Conservation (phyloP, 2,113 vertebrate genomes). For the Megaceryle maxima region DNA sequence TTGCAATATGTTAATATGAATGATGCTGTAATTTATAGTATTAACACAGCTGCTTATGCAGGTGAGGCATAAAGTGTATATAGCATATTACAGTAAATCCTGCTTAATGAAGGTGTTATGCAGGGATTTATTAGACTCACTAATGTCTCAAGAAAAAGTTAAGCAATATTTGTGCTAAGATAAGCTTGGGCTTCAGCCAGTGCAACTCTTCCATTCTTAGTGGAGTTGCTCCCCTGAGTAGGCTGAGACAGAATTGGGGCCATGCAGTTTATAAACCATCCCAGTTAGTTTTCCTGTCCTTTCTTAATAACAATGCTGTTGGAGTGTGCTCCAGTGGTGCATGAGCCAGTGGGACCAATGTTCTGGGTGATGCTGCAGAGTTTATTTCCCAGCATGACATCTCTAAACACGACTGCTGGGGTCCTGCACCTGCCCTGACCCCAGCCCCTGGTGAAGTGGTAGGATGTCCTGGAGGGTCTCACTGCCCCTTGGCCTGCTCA, state of each 20-base stretch:
- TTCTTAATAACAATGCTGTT: not conserved
- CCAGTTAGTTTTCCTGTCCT: not conserved
- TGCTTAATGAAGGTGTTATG: not conserved
- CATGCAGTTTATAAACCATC: not conserved
- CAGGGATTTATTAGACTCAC: slow-evolving; percentile 36
- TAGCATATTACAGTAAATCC: slow-evolving; percentile 47
- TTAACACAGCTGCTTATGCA: slow-evolving; percentile 62
- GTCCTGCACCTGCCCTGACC: fast-evolving
- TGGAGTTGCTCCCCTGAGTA: not conserved
- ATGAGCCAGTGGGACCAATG: fast-evolving
- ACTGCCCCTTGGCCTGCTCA: fast-evolving
- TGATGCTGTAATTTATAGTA: slow-evolving; percentile 43
- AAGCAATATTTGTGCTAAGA: slow-evolving; percentile 3
- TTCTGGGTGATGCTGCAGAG: not conserved
- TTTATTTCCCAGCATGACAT: not conserved
- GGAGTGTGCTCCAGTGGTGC: not conserved
- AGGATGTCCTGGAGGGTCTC: not conserved
- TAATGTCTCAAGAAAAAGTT: not conserved
- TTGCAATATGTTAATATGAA: not conserved
- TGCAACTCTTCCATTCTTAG: not conserved
- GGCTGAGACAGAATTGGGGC: not conserved
- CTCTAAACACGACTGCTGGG: not conserved
- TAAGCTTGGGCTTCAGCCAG: not conserved
- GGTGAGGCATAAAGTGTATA: slow-evolving; percentile 40
- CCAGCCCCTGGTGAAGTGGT: fast-evolving